Base-by-base conservation (phyloP, 1,140 invertebrate genomes). In the Hyposmocoma kahamanoa region DNA sequence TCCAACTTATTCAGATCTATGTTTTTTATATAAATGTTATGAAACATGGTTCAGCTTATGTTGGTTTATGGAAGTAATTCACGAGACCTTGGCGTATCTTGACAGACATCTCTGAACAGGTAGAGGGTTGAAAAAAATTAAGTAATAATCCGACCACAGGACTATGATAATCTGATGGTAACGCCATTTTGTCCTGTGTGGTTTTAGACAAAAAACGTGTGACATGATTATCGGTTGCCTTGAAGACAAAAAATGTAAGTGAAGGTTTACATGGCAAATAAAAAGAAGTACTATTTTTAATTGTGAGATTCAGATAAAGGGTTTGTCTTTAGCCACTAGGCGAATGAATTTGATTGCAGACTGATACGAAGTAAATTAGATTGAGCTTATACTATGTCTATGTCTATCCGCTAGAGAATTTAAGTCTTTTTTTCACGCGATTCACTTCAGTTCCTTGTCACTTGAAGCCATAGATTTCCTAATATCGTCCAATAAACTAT, bases 151-250 rank as follows among this genome's bases (percentile, higher is more conserved):
- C 72, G 62, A 71, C 76, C 78, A 74, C 78, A 82, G 70, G 69
- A 43, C 67, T 76, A 63, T 74, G 71, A 72, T 84, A 84, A 84
- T 82, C 81, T 81, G 78, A 84, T 78, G 67, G 78, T 82, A 82
- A 82, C 78, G 78, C 78, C 67, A 81, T 84, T 82, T 82, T 84
- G 81, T 82, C 72, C 70, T 82, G 81, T 84, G 81, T 84, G 81
- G 81, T 79, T 84, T 80, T 55, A 47, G 61, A 53, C 64, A 77
- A 84, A 84, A 83, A 84, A 84, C 56, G 71, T 79, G 77, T 84
- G 80, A 84, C 74, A 81, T 75, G 75, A 78, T 81, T 79, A 84
- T 84, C 73, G 67, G 61, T 69, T 74, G 70, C 65, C 50, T 61
- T 72, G 51, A 22, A 46, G 47, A 69, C 56, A 75, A 78, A 80